Conservation (phyloP, 2,888 invertebrate species). For the Microplitis manilae region DNA sequence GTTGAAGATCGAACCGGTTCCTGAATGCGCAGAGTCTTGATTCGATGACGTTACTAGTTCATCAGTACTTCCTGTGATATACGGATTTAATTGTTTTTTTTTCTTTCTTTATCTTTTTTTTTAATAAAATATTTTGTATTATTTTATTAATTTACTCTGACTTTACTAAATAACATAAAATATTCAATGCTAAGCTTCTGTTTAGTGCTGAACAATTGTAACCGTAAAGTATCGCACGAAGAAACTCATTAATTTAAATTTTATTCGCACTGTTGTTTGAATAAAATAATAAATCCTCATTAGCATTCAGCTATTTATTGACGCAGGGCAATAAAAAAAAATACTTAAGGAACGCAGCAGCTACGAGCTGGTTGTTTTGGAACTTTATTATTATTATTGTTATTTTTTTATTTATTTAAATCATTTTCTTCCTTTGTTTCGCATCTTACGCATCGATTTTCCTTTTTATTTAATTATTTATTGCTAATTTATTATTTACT, state of each 20-base stretch:
- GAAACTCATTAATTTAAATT: constrained; percentile 55
- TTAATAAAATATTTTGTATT: not conserved
- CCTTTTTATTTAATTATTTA: not conserved
- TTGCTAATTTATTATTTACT: constrained; percentile 28
- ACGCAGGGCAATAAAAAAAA: constrained; percentile 47
- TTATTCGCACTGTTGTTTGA: constrained; percentile 44
- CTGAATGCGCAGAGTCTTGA: constrained; percentile 51
- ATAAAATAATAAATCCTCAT: constrained; percentile 38
- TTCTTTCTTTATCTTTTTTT: not conserved
- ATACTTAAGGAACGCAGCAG: constrained; percentile 34
- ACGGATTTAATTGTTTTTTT: constrained; percentile 43
- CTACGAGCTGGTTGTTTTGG: constrained; percentile 22
- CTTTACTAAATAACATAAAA: constrained; percentile 21
- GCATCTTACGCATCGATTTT: constrained; percentile 37
- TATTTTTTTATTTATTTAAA: constrained; percentile 40
- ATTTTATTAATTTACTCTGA: constrained; percentile 27
- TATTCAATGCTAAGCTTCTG: not conserved
- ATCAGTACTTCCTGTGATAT: constrained; percentile 60
- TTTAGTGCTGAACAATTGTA: not conserved
- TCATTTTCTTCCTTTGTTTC: constrained; percentile 44
- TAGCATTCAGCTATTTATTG: constrained; percentile 28
- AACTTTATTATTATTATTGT: not conserved
- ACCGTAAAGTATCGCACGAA: constrained; percentile 39
- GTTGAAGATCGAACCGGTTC: constrained; percentile 35
- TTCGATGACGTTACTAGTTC: constrained; percentile 62